phyloP scores from a whole-genome alignment of 92 coral and sea anemone genomes.

The Phenganax marumi region DNA sequence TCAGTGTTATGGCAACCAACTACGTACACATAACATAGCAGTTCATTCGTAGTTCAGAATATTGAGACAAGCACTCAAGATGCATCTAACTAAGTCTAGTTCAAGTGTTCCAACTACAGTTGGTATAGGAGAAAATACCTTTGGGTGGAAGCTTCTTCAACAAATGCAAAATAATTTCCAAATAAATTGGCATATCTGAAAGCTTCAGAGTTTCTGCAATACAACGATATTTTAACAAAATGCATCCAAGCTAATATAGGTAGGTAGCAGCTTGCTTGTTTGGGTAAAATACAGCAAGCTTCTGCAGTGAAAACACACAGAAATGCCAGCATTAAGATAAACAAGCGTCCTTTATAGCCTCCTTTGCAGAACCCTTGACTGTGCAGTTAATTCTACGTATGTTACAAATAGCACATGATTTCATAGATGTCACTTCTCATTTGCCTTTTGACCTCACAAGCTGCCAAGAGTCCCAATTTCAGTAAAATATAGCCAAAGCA shows the following conservation, averaged over 20 bases:
- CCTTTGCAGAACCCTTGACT: too few relatives aligned
- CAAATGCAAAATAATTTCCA: conserved; percentile 13
- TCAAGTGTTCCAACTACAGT: not conserved
- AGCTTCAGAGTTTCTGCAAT: conserved; percentile 10
- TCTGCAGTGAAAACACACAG: not conserved
- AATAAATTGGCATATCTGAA: conserved; percentile 14
- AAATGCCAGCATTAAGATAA: not conserved
- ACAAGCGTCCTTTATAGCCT: not conserved
- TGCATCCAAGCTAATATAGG: not conserved
- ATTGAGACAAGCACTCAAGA: not conserved
- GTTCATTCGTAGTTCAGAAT: not conserved
- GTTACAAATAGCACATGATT: too few relatives aligned
- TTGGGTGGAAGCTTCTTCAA: conserved; percentile 15
- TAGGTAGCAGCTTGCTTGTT: not conserved
- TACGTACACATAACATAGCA: too few relatives aligned
- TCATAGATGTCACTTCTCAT: too few relatives aligned
- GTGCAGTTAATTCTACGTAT: too few relatives aligned
- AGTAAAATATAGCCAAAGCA: not conserved
- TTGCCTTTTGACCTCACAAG: too few relatives aligned
- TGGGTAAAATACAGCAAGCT: not conserved
- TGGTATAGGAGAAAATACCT: not conserved
- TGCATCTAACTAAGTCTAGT: not conserved
- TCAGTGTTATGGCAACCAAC: too few relatives aligned
- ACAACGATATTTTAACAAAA: not conserved
- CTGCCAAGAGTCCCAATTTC: not conserved